Evolutionary conservation across 53 echinoderm and acorn worm genomes (phyloP), one percentile per base, ranked within the genome.

Genomic region (Apostichopus leukothele): DNA sequence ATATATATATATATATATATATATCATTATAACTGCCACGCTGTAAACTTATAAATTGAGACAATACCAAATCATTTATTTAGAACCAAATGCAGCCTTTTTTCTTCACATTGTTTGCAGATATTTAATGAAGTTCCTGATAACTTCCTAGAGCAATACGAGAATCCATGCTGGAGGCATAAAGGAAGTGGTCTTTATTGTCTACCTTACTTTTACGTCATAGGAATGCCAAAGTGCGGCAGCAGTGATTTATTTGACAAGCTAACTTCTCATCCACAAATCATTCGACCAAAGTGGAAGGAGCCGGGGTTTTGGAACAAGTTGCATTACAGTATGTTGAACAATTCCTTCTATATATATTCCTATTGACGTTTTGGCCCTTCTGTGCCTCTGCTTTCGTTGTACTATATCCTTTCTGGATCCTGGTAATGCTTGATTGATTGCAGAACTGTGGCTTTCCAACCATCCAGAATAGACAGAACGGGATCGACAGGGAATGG

Each of bases 151-250:
- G 57, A 63, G 11, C 60, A 63, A 23, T 84, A 84, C 25, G 53
- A 84, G 23, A 84, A 84, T 22, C 84, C 84, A 19, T 84, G 84
- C 84, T 84, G 84, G 84, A 39, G 10, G n/a, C 14, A 53, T 6
- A 84, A 63, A 63, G 63, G 84, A 63, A 84, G 61, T n/a, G 39
- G 9, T 23, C 66, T 84, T 7, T 63, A 84, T 25, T 84, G 84
- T 60, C 25, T 84, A 63, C 84, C 84, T 7, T 84, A 60, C 63
- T 84, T 84, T 57, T 84, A 84, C 13, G 60, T 84, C 7, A 84
- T 84, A 53, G 84, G 84, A 22, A 84, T 84, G 84, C 84, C 84
- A 52, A 84, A 84, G 27, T 84, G 84, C 39, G 84, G 84, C 6
- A 84, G 84, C 27, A 60, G 60, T 5, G 84, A 84, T 84, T 54